phyloP scores from a whole-genome alignment of 2,888 invertebrate genomes.

The Patella depressa region DNA sequence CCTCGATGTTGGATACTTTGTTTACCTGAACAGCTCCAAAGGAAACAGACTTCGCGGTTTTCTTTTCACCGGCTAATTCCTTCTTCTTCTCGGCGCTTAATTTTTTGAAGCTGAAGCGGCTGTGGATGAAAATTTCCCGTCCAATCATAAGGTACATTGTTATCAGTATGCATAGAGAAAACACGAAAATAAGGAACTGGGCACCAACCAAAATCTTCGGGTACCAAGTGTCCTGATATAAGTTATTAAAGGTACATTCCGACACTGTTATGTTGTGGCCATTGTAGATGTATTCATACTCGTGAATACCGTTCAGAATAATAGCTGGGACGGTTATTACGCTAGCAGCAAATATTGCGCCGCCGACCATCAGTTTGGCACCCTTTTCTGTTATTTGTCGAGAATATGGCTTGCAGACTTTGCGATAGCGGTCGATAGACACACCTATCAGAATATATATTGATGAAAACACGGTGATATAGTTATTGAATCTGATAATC shows the following conservation, averaged over 20 bases:
- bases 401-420: conserved; percentile 27
- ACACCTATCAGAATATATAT: conserved; percentile 31
- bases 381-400: conserved; percentile 26
- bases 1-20: background rate
- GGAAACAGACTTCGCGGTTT: background rate
- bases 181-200: background rate
- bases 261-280: background rate
- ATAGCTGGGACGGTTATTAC: conserved; percentile 24
- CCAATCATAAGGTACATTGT: background rate
- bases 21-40: background rate
- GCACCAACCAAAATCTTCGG: background rate
- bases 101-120: background rate
- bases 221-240: background rate
- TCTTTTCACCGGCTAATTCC: background rate
- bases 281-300: background rate
- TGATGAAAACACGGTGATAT: conserved; percentile 30
- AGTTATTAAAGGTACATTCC: background rate
- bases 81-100: background rate
- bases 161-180: background rate
- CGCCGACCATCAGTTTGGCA: conserved; percentile 23
- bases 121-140: background rate
- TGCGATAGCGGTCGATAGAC: conserved; percentile 33
- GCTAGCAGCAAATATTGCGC: conserved; percentile 13
- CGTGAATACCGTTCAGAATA: conserved; percentile 2
- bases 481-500: conserved; percentile 30